Evolutionary conservation across 2,797 vertebrate species (phyloP).

Genomic region (Galago senegalensis): DNA sequence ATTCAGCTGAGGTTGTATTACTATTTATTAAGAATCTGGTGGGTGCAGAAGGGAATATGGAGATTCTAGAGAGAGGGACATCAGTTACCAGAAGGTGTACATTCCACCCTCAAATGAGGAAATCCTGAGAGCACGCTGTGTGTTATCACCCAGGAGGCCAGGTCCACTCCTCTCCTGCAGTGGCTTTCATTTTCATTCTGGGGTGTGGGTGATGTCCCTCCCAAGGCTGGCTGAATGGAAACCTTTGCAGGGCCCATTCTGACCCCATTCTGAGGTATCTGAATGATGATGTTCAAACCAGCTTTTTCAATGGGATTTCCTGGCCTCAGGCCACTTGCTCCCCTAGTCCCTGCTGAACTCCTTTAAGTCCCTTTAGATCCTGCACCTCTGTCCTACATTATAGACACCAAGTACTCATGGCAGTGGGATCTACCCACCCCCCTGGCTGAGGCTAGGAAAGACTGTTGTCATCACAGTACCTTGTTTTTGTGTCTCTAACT

Average conservation of each 20-base stretch:
- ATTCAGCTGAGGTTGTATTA: neutral
- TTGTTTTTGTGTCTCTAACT: neutral
- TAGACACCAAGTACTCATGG: neutral
- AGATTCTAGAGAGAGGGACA: neutral
- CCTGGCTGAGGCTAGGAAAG: neutral
- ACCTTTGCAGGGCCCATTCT: neutral
- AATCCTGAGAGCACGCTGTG: neutral
- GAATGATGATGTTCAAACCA: neutral
- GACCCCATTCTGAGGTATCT: neutral
- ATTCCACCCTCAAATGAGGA: neutral
- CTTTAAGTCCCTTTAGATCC: neutral
- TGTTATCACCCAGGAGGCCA: neutral
- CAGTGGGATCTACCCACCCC: neutral
- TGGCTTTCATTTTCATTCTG: neutral
- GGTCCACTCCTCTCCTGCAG: neutral
- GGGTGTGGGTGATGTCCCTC: neutral
- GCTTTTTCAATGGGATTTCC: neutral
- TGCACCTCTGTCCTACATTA: neutral
- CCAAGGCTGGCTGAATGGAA: neutral
- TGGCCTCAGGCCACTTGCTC: neutral
- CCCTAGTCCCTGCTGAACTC: neutral
- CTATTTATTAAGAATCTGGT: neutral
- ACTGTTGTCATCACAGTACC: neutral
- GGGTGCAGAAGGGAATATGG: neutral
- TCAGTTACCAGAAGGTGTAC: neutral